Base-by-base conservation (phyloP, 1,140 invertebrate species). In the Brachionus asplanchnoidis region DNA sequence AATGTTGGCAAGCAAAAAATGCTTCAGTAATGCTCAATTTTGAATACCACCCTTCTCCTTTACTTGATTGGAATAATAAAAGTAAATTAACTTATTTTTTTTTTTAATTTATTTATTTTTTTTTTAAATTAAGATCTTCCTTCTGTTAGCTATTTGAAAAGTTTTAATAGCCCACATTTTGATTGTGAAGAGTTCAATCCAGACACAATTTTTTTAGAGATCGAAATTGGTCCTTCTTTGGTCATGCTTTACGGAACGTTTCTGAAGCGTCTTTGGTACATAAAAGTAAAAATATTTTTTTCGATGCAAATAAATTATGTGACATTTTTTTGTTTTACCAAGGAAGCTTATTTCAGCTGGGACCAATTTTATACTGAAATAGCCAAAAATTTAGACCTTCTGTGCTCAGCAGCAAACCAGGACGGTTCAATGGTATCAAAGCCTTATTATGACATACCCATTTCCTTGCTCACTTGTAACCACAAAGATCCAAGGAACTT, bases 401-500 rank as follows among this genome's bases (percentile, higher is more conserved):
- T 77, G 20, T 9, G 12, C 11, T 82, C 53, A 14, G 3, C 20
- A 9, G 17, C 36, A 20, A 46, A 82, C 20, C 53, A 60, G 53
- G 53, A 26, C 17, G 20, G 53, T 4, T 9, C 50, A 23, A 50
- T 46, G 26, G 53, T 82, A 1, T 65, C 79, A 3, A 60, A 68
- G 42, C 32, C 53, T 14, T 82, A 65, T 65, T 17, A 65, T 42
- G 79, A 82, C 28, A 82, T 40, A 17, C 79, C 79, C 0, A 1
- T 65, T 46, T 44, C 32, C 9, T 14, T 82, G 26, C 5, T 82
- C 0, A 42, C 65, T 6, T 82, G 79, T 65, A 82, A 82, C 23
- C 53, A 60, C 26, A 82, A 82, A 44, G 97, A 99, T 91, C 93
- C 94, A 9, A 90, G 96, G 73, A 90, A 93, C 11, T 97, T 96